These are phyloP conservation scores for Kuschelorhynchus macadamiae DNA, from an alignment of 2,888 invertebrate genomes.

Conservation along the genomic window DNA sequence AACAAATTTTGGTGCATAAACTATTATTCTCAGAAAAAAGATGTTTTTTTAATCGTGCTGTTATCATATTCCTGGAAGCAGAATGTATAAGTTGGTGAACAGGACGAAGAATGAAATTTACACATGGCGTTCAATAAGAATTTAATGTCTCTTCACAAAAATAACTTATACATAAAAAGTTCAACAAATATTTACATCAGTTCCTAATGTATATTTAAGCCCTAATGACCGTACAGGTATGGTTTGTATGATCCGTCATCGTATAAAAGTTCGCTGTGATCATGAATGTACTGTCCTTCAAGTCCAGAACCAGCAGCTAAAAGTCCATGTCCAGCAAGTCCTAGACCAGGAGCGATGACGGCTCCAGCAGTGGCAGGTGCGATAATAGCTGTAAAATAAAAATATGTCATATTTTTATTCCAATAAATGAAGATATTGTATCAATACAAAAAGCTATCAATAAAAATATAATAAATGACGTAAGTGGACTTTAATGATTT, in stretches of 20 bases:
- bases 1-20: no score
- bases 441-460: no score
- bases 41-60: no score
- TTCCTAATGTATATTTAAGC: conserved; percentile 5
- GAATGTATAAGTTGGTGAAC: no score
- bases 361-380: conserved; percentile 29
- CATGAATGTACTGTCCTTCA: conserved; percentile 58
- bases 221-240: conserved; percentile 49
- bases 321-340: conserved; percentile 24
- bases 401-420: background rate
- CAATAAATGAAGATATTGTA: background rate
- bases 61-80: no score
- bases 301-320: conserved; percentile 31
- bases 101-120: background rate
- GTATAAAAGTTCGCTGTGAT: conserved; percentile 56
- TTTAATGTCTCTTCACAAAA: conserved; percentile 18
- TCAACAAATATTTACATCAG: conserved; percentile 11
- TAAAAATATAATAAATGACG: no score
- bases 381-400: conserved; percentile 18
- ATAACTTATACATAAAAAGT: conserved; percentile 9
- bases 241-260: conserved; percentile 62
- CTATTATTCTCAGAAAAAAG: no score
- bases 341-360: conserved; percentile 7
- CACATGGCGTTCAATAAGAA: conserved; percentile 27
- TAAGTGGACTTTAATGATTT: no score